A percentile compares a stretch with the other conserved stretches of the same genome.
Evolutionary conservation across 1,140 invertebrate species (phyloP).

Genomic region (Tachypleus tridentatus): DNA sequence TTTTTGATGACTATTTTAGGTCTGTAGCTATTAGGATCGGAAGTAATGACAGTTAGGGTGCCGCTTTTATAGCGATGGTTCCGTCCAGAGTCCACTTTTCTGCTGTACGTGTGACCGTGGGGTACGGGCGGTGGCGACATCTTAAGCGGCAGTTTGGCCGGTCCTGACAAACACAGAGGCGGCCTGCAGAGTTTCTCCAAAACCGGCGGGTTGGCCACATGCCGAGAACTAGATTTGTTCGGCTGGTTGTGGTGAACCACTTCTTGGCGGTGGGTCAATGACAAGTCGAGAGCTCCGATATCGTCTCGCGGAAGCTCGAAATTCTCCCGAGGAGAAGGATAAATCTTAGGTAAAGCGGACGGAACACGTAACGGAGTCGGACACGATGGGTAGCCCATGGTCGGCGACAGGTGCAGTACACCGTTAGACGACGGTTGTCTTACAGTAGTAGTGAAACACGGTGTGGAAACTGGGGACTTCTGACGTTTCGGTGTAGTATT

Average conservation of each 20-base stretch:
- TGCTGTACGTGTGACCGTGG: neutral
- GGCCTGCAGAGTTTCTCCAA: constrained; percentile 14
- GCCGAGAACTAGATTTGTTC: neutral
- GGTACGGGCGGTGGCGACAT: no score
- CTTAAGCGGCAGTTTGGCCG: neutral
- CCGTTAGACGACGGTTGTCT: no score
- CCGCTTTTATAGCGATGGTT: neutral
- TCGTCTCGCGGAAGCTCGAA: constrained; percentile 1
- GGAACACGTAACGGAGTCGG: no score
- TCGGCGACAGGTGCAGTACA: no score
- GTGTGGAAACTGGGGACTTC: no score
- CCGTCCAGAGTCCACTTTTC: neutral
- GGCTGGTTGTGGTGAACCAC: neutral
- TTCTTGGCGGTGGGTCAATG: constrained; percentile 1
- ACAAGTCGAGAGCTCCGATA: constrained; percentile 18
- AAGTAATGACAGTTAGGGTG: constrained; percentile 17
- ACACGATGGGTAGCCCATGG: no score
- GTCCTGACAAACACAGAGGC: constrained; percentile 9
- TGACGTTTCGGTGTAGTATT: no score
- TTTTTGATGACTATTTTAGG: constrained; percentile 20
- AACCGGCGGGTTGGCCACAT: constrained; percentile 16
- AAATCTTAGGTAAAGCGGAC: no score
- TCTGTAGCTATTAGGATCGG: constrained; percentile 15
- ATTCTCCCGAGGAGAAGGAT: no score
- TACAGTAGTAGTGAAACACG: no score